Percentiles rank a stretch among this genome's conserved stretches.
Conservation (phyloP, 2,888 invertebrate species). For the Nephrotoma guestfalica region DNA sequence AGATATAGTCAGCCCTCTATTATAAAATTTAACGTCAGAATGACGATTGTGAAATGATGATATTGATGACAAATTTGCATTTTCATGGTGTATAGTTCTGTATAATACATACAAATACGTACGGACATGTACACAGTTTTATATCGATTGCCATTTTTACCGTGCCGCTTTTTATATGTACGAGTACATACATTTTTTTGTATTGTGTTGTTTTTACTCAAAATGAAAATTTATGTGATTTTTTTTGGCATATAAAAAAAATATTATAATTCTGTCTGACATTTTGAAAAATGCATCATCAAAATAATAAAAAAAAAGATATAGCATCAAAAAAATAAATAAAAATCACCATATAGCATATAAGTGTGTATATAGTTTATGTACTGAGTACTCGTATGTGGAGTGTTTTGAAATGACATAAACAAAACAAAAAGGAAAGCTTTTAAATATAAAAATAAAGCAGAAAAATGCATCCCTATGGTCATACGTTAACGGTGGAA, state of each 20-base stretch:
- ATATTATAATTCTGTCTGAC: not conserved
- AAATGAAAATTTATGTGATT: conserved; percentile 2
- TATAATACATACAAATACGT: not conserved
- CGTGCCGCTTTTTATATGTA: not conserved
- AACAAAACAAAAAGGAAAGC: not conserved
- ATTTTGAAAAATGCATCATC: conserved; percentile 3
- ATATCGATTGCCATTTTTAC: not conserved
- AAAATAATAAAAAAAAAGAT: not conserved
- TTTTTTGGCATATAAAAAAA: not conserved
- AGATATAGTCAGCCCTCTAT: not conserved
- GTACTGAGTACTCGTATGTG: not conserved
- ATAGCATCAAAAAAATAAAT: not conserved
- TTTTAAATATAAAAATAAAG: not conserved
- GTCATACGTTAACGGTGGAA: not conserved
- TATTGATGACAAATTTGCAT: not conserved
- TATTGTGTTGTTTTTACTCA: not conserved
- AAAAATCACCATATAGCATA: not conserved
- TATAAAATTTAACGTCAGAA: not conserved
- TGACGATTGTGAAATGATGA: not conserved
- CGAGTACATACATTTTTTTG: not conserved
- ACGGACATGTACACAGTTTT: not conserved
- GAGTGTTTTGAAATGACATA: not conserved
- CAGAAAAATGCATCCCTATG: not conserved
- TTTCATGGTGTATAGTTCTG: not conserved
- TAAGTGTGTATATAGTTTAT: not conserved